Evolutionary conservation across 2,113 vertebrate genomes (phyloP).

Genomic region (Rhombomys opimus): DNA sequence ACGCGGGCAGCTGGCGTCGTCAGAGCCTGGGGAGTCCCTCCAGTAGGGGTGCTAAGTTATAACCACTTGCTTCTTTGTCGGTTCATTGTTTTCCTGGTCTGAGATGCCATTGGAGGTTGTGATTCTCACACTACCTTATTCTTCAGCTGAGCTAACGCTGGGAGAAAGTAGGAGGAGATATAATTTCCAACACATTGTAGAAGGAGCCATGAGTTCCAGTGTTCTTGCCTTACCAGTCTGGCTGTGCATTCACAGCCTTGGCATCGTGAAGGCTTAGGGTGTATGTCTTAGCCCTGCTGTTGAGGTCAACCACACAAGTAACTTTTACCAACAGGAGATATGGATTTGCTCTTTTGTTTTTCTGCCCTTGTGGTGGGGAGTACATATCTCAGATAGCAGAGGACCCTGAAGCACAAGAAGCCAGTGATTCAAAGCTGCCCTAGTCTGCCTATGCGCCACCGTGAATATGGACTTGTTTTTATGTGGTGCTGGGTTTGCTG

Average conservation of each 20-base stretch:
- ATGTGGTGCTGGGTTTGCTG: neutral
- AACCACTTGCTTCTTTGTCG: neutral
- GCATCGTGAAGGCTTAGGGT: neutral
- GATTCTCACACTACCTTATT: neutral
- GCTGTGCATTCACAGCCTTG: neutral
- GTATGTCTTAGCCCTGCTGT: neutral
- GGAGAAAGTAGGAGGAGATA: neutral
- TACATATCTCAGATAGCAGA: no score
- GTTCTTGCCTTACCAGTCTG: neutral
- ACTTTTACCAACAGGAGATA: neutral
- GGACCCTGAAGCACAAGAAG: neutral
- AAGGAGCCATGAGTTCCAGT: fast-evolving
- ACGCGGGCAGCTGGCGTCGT: fast-evolving
- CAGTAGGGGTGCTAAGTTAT: neutral
- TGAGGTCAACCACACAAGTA: neutral
- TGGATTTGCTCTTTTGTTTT: neutral
- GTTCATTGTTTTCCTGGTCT: neutral
- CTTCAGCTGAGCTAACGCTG: neutral
- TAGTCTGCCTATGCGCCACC: no score
- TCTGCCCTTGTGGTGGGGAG: neutral
- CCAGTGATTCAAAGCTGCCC: neutral
- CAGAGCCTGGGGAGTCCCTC: neutral
- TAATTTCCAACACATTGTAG: neutral
- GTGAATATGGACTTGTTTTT: neutral
- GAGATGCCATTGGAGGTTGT: neutral